These are phyloP conservation scores for Coleophora flavipennella DNA, from an alignment of 2,888 invertebrate species.

Conservation along the genomic window DNA sequence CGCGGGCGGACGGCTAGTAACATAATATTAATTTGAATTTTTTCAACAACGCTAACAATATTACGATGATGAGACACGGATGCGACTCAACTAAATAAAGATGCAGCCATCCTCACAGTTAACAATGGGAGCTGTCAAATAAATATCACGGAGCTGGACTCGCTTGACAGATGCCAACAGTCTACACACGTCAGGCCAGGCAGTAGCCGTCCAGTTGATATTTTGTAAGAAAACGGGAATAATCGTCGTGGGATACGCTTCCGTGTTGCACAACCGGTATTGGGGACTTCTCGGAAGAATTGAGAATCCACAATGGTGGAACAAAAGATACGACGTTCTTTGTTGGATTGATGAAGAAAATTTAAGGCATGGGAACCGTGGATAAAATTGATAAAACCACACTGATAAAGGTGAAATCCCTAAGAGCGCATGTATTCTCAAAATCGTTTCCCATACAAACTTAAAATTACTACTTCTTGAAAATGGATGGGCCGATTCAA, in stretches of 20 bases:
- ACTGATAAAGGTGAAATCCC: conserved; percentile 4
- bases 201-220: background rate
- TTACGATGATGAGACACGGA: conserved; percentile 13
- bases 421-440: too few species aligned
- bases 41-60: conserved; percentile 9
- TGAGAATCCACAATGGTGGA: too few species aligned
- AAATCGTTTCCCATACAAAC: too few species aligned
- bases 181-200: too few species aligned
- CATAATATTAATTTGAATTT: background rate
- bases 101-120: conserved; percentile 25
- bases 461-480: too few species aligned
- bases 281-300: conserved; percentile 3
- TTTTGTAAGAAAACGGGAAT: conserved; percentile 51
- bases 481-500: too few species aligned
- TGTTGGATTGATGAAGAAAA: conserved; percentile 22
- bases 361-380: too few species aligned
- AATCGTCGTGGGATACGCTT: conserved; percentile 47
- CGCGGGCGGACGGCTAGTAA: too few species aligned
- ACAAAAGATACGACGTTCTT: conserved; percentile 17
- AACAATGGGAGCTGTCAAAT: conserved; percentile 32
- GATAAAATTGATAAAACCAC: too few species aligned
- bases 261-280: conserved; percentile 55
- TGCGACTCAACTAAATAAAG: conserved; percentile 24
- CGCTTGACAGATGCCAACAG: conserved; percentile 34
- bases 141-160: conserved; percentile 27